These are phyloP conservation scores for Hyalella azteca DNA, from an alignment of 2,888 invertebrate species.

Conservation along the genomic window DNA sequence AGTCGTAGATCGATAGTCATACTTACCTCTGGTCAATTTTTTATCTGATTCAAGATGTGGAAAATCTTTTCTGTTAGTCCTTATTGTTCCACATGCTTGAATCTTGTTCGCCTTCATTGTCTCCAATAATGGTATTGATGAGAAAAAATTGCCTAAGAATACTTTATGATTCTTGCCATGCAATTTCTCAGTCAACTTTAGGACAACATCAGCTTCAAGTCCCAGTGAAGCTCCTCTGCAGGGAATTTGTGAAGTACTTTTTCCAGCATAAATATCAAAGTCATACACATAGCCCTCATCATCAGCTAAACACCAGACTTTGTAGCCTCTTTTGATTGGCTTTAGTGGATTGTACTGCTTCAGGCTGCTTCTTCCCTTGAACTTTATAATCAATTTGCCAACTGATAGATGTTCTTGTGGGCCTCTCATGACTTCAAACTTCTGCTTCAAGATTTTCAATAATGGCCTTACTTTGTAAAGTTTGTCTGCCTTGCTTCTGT, in stretches of 20 bases:
- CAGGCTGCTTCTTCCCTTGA: slow-evolving; percentile 13
- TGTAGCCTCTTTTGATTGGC: slow-evolving; percentile 22
- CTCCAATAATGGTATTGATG: slow-evolving; percentile 58
- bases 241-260: slow-evolving; percentile 50
- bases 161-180: too few species aligned
- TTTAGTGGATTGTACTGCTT: slow-evolving; percentile 60
- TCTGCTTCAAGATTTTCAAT: neutral
- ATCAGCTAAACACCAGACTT: slow-evolving; percentile 35
- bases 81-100: too few species aligned
- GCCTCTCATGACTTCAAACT: neutral
- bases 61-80: too few species aligned
- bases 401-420: neutral
- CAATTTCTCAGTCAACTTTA: too few species aligned
- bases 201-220: too few species aligned
- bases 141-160: too few species aligned
- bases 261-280: slow-evolving; percentile 61
- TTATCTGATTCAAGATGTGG: too few species aligned
- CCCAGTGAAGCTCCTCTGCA: neutral
- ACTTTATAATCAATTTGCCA: slow-evolving; percentile 8
- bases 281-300: slow-evolving; percentile 44
- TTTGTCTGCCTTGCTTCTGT: neutral
- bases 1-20: too few species aligned
- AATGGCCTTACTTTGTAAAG: slow-evolving; percentile 27
- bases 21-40: too few species aligned
- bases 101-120: too few species aligned